These are phyloP conservation scores for Tokudaia muenninki DNA, from an alignment of 2,797 vertebrate species.

Conservation along the genomic window DNA sequence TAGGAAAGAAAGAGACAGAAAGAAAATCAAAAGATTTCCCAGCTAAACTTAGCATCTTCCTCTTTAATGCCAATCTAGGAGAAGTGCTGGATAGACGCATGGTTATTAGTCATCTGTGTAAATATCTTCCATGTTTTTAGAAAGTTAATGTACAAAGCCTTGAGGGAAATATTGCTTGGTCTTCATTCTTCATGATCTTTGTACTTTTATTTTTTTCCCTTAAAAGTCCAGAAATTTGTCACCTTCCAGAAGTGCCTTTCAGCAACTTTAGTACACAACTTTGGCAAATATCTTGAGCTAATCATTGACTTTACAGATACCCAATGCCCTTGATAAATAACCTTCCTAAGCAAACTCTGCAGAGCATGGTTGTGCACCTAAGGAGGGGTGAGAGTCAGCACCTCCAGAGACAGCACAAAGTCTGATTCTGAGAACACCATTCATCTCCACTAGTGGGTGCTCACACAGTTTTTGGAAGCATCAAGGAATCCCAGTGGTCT, in stretches of 20 bases:
- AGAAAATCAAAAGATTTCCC: neutral
- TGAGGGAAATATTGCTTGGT: neutral
- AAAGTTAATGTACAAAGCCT: neutral
- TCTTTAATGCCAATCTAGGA: neutral
- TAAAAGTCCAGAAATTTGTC: slow-evolving; percentile 20
- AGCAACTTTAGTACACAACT: slow-evolving; percentile 45
- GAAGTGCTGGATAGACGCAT: neutral
- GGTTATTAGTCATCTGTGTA: neutral
- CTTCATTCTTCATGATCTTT: slow-evolving; percentile 1
- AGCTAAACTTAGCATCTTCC: neutral
- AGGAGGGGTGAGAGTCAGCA: neutral
- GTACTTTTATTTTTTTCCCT: neutral
- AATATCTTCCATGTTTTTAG: neutral
- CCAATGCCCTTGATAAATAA: neutral
- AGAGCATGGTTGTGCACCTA: neutral
- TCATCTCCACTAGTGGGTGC: neutral
- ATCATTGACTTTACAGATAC: slow-evolving; percentile 30
- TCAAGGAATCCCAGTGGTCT: neutral
- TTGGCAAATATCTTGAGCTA: slow-evolving; percentile 57
- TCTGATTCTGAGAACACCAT: neutral
- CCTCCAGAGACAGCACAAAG: neutral
- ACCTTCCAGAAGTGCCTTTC: neutral
- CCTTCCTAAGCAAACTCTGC: neutral
- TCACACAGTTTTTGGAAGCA: slow-evolving; percentile 58
- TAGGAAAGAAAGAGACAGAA: neutral